Base-by-base conservation (phyloP, 2,113 vertebrate species). In the Tauraco erythrolophus region DNA sequence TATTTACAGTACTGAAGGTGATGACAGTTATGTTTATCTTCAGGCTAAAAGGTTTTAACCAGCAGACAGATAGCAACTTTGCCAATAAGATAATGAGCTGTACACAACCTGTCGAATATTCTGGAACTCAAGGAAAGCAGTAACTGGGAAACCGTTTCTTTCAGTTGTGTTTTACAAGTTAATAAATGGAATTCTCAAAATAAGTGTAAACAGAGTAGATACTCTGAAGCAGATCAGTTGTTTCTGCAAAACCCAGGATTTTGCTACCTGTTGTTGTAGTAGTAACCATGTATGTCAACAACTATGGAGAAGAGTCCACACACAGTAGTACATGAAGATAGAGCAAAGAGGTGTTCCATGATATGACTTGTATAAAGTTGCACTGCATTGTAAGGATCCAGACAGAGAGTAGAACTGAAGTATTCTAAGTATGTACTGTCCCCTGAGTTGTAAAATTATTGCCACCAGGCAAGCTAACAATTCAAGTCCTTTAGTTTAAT, bases 401-500 rank as follows among this genome's bases (percentile, higher is more conserved):
- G 46, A 39, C 4, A 41, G 46, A 19, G 25, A 64, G 13, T 19
- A 51, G 48, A 80, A 50, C 30, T 19, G 21, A 75, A 65, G 12
- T 51, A 11, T 66, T 81, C 78, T 61, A 76, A 71, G 43, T 17
- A 18, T 23, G 12, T 70, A 35, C 60, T 19, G 75, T 84, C 45
- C 35, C 21, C 33, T 35, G 18, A 62, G 46, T 4, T 93, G 50
- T 83, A 74, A 76, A 74, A 70, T 76, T 66, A 37, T 30, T 80
- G 58, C 54, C 66, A 84, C 15, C 27, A 85, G 56, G 57, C 46
- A 84, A 83, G 54, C 16, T 90, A 90, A 65, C 0, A 2, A 72
- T 74, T 76, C n/a, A 51, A 53, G 28, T 80, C n/a, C 64, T 76
- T 86, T 35, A 27, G 45, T 76, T 83, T 84, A 76, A 94, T 88